Base-by-base conservation (phyloP, 2,888 invertebrate species). In the Sarcophaga rosellei region DNA sequence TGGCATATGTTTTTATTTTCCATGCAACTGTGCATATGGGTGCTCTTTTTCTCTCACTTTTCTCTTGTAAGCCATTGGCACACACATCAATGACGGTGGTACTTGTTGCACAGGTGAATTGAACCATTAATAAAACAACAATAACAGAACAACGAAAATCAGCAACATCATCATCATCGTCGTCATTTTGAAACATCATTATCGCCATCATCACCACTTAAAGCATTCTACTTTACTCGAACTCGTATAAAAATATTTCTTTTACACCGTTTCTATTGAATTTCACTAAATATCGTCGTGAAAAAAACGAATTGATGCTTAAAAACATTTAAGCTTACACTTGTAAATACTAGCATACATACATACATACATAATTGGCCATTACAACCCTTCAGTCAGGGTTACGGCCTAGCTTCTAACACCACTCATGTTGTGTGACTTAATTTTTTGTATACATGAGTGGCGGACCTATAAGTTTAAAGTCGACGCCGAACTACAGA, bases 91-190 rank as follows among this genome's bases (percentile, higher is more conserved):
- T 57, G 65, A 17, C 35, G 25, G 25, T 45, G 35, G 0, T 20
- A 65, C 47, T 61, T 68, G 35, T 63, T 63, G 57, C 63, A 57
- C 69, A 69, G 53, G 63, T 76, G 23, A 35, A 75, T 69, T 53
- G 44, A 25, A 57, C 21, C 75, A 75, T 69, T 57, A 69, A 25
- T 25, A 70, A 70, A n/a, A 35, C 21, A 61, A 61, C 10, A 61
- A 61, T 11, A 21, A 20, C 20, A 21, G 61, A 21, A 20, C 21
- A 17, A 61, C 61, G n/a, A 21, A 61, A 61, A 15, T 23, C 17
- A 45, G 12, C 63, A 65, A 12, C 15, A 65, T 17, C 6, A 63
- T 61, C n/a, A 44, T 57, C 20, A 25, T 21, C 17, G 21, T 20
- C 65, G 23, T 59, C n/a, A n/a, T 73, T 59, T 59, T n/a, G 47